phyloP scores from a whole-genome alignment of 2,888 invertebrate genomes.

The Dyspetes luteomarginatus region DNA sequence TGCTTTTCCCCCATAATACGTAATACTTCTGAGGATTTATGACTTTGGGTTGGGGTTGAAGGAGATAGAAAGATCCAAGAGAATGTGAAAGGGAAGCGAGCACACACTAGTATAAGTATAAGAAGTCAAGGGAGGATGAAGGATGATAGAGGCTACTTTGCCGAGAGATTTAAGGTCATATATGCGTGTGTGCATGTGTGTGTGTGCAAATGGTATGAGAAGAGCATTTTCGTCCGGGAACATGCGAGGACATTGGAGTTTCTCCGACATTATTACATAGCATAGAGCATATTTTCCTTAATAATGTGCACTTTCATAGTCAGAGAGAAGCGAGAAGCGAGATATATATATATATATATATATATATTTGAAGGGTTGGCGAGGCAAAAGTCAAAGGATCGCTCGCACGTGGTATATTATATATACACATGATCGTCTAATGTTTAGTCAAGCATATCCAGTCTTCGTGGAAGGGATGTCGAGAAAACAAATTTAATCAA shows the following conservation, averaged over 20 bases:
- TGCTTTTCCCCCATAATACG: not conserved
- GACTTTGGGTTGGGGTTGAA: not conserved
- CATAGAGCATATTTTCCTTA: slow-evolving; percentile 49
- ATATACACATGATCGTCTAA: not conserved
- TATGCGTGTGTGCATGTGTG: not conserved
- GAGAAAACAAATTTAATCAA: slow-evolving; percentile 71
- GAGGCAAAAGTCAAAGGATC: not conserved
- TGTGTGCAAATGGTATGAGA: not conserved
- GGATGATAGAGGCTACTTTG: slow-evolving; percentile 43
- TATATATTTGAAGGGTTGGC: not conserved
- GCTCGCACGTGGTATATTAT: not conserved
- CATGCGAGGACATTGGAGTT: slow-evolving; percentile 1
- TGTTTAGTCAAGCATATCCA: slow-evolving; percentile 13
- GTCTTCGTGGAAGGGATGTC: slow-evolving; percentile 38
- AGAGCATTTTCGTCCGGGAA: not conserved
- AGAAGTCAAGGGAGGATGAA: slow-evolving; percentile 23
- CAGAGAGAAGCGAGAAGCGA: not conserved
- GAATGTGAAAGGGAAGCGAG: slow-evolving; percentile 36
- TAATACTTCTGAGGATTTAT: slow-evolving; percentile 38
- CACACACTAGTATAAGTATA: not conserved
- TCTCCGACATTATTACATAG: slow-evolving; percentile 43
- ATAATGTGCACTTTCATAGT: slow-evolving; percentile 44
- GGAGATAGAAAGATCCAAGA: slow-evolving; percentile 14
- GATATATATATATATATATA: not conserved
- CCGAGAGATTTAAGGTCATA: slow-evolving; percentile 44